Base-by-base conservation (phyloP, 2,797 vertebrate genomes). In the Eleutherodactylus coqui region DNA sequence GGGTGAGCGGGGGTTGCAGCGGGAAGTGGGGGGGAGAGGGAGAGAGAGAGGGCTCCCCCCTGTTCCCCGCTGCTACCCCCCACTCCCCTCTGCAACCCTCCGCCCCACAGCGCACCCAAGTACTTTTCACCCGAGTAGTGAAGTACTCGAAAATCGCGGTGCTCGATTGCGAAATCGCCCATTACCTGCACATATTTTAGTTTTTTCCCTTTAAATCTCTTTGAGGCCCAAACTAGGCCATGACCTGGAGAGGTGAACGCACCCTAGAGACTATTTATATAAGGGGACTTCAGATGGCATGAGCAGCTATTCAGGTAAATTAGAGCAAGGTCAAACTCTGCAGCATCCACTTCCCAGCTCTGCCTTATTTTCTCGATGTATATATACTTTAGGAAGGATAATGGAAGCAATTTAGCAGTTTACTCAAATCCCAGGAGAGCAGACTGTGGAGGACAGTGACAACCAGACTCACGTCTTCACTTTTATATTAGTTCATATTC, bases 321-420 rank as follows among this genome's bases (percentile, higher is more conserved):
- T 41, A 41, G 19, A 43, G n/a, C 29, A 36, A 55, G 75, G 32
- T 19, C 49, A 34, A 24, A 55, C 11, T 77, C 75, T 7, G 27
- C 19, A n/a, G 6, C 32, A 21, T 36, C 16, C n/a, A 49, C n/a
- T 13, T 13, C 75, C 36, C 49, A 34, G 29, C 73, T 53, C 21
- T 43, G 69, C 70, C 32, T 41, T 69, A 38, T 53, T 55, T 7
- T 17, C 45, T 8, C n/a, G n/a, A 27, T 29, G 43, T 75, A 5
- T 36, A 73, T 47, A n/a, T 62, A 62, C 53, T 62, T 45, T 24
- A 19, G 17, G 34, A 73, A 53, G 49, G 49, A 79, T 62, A 75
- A 79, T 72, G 36, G 77, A 77, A 85, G 64, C 67, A 80, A 43
- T 11, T 29, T 85, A 60, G 62, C 36, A 60, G n/a, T 64, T 45